These are phyloP conservation scores for Heliconius nattereri DNA, from an alignment of 1,140 invertebrate genomes.

Conservation along the genomic window DNA sequence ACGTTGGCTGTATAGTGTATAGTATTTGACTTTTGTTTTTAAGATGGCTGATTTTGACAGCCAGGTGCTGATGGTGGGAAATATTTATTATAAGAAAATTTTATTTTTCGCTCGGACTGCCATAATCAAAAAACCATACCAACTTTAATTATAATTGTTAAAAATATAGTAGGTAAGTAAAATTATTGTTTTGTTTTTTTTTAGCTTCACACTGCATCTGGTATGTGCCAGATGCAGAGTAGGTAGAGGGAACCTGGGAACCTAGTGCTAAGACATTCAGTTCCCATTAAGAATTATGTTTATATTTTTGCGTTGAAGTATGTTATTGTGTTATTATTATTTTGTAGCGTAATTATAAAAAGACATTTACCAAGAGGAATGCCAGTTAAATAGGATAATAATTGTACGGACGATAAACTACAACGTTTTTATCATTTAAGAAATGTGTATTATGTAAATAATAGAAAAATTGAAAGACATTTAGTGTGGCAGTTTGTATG, in stretches of 20 bases:
- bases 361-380: not conserved
- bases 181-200: too few species aligned
- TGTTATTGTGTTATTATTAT: not conserved
- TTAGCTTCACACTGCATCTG: too few species aligned
- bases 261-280: too few species aligned
- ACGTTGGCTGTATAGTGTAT: not conserved
- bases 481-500: conserved; percentile 11
- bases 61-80: conserved; percentile 12
- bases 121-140: too few species aligned
- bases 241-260: too few species aligned
- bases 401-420: conserved; percentile 7
- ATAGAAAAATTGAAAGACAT: not conserved
- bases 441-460: conserved; percentile 5
- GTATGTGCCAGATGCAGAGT: too few species aligned
- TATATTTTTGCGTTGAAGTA: not conserved
- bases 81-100: not conserved
- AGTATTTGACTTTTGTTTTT: conserved; percentile 7
- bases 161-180: too few species aligned
- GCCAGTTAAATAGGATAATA: not conserved
- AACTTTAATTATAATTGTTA: too few species aligned
- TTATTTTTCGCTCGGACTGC: too few species aligned
- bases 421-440: conserved; percentile 1
- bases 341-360: not conserved
- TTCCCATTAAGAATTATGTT: not conserved
- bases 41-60: conserved; percentile 12